phyloP scores from a whole-genome alignment of 2,888 invertebrate genomes.

The Athalia rosae region DNA sequence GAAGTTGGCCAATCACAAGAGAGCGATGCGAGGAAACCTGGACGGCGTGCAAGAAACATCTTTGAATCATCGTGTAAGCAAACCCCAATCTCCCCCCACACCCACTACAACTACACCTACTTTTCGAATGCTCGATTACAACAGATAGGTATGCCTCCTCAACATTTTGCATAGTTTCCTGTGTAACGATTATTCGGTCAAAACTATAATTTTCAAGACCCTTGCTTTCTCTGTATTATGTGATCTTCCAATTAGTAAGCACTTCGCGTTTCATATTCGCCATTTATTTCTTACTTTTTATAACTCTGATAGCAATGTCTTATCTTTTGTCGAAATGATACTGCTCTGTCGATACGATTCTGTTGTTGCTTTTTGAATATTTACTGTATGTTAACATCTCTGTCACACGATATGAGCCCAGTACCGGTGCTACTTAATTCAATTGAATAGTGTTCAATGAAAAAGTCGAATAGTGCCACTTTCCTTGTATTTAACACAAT shows the following conservation, averaged over 20 bases:
- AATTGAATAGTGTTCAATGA: too few species aligned
- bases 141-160: slow-evolving; percentile 64
- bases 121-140: slow-evolving; percentile 69
- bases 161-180: slow-evolving; percentile 13
- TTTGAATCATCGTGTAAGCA: slow-evolving; percentile 83
- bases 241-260: slow-evolving; percentile 19
- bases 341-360: background rate
- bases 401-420: too few species aligned
- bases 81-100: slow-evolving; percentile 70
- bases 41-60: slow-evolving; percentile 85
- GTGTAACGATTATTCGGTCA: slow-evolving; percentile 6
- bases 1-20: slow-evolving; percentile 85
- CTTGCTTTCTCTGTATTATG: slow-evolving; percentile 14
- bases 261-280: background rate
- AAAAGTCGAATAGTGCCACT: too few species aligned
- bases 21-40: slow-evolving; percentile 80
- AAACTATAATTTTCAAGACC: slow-evolving; percentile 15
- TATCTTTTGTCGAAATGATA: background rate
- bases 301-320: background rate
- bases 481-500: too few species aligned
- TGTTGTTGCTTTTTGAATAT: too few species aligned
- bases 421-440: too few species aligned
- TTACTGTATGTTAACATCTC: too few species aligned
- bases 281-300: slow-evolving; percentile 12
- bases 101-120: slow-evolving; percentile 69